Conservation (phyloP, 2,113 vertebrate species). For the Channa argus region DNA sequence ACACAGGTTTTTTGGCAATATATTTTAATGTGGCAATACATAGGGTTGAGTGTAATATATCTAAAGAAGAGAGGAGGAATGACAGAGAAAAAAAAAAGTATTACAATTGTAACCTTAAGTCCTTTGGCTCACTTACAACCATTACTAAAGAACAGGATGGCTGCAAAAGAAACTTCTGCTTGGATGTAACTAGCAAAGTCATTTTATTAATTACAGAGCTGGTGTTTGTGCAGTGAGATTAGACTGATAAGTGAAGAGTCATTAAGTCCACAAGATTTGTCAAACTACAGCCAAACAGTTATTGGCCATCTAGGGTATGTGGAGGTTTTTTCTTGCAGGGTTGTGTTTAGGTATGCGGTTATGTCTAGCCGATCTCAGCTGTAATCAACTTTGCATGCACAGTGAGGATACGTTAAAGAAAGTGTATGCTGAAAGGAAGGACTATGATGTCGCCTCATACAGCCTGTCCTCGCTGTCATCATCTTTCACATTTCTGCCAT, state of each 20-base stretch:
- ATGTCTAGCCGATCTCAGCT: neutral
- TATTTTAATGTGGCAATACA: conserved; percentile 40
- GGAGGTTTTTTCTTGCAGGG: neutral
- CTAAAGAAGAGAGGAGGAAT: conserved; percentile 31
- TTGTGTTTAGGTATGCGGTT: conserved; percentile 9
- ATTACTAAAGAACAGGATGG: conserved; percentile 22
- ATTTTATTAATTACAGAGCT: conserved; percentile 19
- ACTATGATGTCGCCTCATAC: conserved; percentile 74
- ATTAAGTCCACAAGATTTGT: too few relatives aligned
- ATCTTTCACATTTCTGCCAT: conserved; percentile 83
- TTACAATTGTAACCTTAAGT: neutral
- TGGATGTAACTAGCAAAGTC: conserved; percentile 40
- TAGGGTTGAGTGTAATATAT: conserved; percentile 43
- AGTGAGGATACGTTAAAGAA: neutral
- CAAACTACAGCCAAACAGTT: too few relatives aligned
- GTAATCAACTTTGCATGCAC: conserved; percentile 50
- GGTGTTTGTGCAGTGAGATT: conserved; percentile 12
- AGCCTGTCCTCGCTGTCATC: conserved; percentile 84
- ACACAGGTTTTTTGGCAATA: conserved; percentile 75
- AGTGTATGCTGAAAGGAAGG: neutral
- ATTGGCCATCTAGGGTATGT: too few relatives aligned
- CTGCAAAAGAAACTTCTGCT: conserved; percentile 32
- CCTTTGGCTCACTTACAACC: conserved; percentile 5
- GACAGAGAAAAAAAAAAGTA: conserved; percentile 7
- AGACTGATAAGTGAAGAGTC: too few relatives aligned